phyloP scores from a whole-genome alignment of 2,797 vertebrate species.

The Phaenicophaeus curvirostris region DNA sequence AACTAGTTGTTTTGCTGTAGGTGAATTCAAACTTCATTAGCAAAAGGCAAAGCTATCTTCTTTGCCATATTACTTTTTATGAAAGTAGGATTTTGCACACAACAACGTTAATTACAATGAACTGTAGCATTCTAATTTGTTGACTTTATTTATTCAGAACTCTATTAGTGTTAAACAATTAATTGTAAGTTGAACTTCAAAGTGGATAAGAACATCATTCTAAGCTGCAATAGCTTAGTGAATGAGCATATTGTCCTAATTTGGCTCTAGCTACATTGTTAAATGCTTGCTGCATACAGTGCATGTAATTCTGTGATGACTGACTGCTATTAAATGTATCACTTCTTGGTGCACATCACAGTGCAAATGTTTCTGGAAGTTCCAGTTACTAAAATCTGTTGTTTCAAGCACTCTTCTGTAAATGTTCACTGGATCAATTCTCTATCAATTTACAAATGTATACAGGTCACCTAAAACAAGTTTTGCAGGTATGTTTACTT shows the following conservation, averaged over 20 bases:
- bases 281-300: conserved; percentile 15
- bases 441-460: background rate
- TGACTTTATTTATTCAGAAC: conserved; percentile 55
- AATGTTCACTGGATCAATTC: background rate
- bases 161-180: conserved; percentile 58
- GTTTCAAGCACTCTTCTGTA: background rate
- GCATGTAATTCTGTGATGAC: background rate
- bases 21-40: conserved; percentile 33
- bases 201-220: conserved; percentile 48
- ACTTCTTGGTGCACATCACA: background rate
- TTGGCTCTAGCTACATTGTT: conserved; percentile 50
- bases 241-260: conserved; percentile 55
- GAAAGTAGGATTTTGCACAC: conserved; percentile 24
- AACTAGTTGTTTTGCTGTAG: background rate
- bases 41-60: conserved; percentile 17
- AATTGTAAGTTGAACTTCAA: conserved; percentile 60
- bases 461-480: background rate
- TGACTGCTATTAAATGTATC: conserved; percentile 17
- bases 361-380: background rate
- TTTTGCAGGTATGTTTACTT: conserved; percentile 13
- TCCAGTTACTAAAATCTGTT: background rate
- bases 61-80: conserved; percentile 12
- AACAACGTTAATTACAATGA: conserved; percentile 60
- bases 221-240: conserved; percentile 53
- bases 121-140: conserved; percentile 40